Evolutionary conservation across 2,888 invertebrate species (phyloP), one percentile per base, ranked within the genome.

Genomic region (Lycocerus yunnanus): DNA sequence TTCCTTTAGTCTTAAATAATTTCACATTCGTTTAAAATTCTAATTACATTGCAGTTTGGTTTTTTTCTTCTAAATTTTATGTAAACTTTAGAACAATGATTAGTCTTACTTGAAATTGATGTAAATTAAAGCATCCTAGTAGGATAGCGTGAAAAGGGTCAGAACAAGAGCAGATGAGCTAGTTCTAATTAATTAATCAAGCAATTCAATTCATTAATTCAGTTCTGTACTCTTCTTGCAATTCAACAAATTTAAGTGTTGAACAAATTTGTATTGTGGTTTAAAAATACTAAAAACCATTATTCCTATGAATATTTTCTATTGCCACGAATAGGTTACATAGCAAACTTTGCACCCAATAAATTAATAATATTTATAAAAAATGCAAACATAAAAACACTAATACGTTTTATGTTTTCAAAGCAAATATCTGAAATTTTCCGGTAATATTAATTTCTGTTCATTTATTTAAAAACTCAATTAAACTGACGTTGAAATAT

Each of bases 141-240:
- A 80, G 82, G 81, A 82, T 81, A 81, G 78, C 78, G 79, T 79
- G 80, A 80, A 82, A 83, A 84, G 85, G 84, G 83, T 83, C 81
- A 79, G 79, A 80, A 79, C 80, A 80, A 81, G 81, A 80, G 81
- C 84, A 83, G 84, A 85, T 84, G 86, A 85, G 84, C 85, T 87
- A 87, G 88, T 88, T 85, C 88, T 90, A 90, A 90, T 90, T 90
- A 90, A 90, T 90, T 90, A 90, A 90, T 90, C 89, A 90, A 89
- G 89, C 89, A 89, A 89, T 90, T 89, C 90, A 89, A 86, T 86
- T 86, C 86, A 85, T 85, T 86, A 86, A 86, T 90, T 89, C 89
- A 86, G 87, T 84, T 83, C 82, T 81, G 80, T 83, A 69, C 15
- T 80, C 83, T 81, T 82, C 83, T 84, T 84, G 85, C 83, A 86